Evolutionary conservation across 2,888 invertebrate genomes (phyloP), one percentile per base, ranked within the genome.

Genomic region (Eristalis pertinax): DNA sequence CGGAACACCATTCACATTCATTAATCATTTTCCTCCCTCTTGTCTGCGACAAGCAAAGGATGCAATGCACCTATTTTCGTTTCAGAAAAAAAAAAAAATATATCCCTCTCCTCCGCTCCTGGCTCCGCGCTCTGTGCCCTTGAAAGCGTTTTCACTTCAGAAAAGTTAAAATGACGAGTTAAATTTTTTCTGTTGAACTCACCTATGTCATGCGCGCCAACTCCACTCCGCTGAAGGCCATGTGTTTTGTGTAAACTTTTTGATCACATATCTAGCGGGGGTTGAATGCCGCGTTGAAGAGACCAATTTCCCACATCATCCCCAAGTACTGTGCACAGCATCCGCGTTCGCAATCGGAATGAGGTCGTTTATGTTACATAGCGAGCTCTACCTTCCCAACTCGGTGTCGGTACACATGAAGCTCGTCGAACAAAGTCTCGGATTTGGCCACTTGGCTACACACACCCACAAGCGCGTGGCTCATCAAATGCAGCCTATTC

Each of bases 121-220:
- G 2, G 38, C 38, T 38, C 8, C 50, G 50, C 19, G 50, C 8
- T 19, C 50, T 2, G 1, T 4, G 50, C n/a, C 24, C n/a, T 35
- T 65, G 58, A 35, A 56, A 50, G 41, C 56, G 58, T 80, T 80
- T 80, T 65, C 63, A 35, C 67, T 76, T 80, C 50, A 70, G 50
- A 76, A 72, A 80, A 81, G 68, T 68, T 69, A 73, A 85, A 85
- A 81, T 85, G 84, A 85, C 84, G 81, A 69, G 81, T 85, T 77
- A 76, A 77, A n/a, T 68, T 81, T 81, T 72, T 81, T 70, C 62
- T 81, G 24, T 43, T 72, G n/a, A 19, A 8, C 50, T 19, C 38
- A 11, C 38, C 38, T 38, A 38, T 10, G 13, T 38, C 13, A 13
- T 38, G 13, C 38, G 10, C 38, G 13, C 38, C 38, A 38, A 50